Conservation (phyloP, 2,888 invertebrate genomes). For the Drosophila differens region DNA sequence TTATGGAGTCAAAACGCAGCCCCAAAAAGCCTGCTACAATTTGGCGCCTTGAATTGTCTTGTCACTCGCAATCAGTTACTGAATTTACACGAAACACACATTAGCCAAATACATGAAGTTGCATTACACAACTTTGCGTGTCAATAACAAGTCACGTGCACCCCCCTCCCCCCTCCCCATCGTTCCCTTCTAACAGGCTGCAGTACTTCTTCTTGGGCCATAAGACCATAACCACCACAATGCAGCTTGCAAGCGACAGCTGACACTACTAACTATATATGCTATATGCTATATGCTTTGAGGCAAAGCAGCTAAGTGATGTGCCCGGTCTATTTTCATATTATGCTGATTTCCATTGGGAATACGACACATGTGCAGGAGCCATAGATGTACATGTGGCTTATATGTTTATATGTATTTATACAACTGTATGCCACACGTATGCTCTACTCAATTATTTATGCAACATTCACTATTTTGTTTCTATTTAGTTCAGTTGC, state of each 20-base stretch:
- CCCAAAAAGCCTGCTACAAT: slow-evolving; percentile 28
- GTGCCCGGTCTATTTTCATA: slow-evolving; percentile 65
- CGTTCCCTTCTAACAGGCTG: neutral
- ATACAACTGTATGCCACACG: slow-evolving; percentile 4
- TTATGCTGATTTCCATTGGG: slow-evolving; percentile 83
- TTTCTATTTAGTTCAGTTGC: slow-evolving; percentile 47
- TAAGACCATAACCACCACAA: slow-evolving; percentile 53
- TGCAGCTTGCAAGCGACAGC: slow-evolving; percentile 37
- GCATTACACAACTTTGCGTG: slow-evolving; percentile 47
- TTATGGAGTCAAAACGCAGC: neutral
- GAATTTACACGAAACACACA: slow-evolving; percentile 56
- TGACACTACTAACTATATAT: slow-evolving; percentile 2
- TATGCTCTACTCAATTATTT: slow-evolving; percentile 70
- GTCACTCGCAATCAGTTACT: slow-evolving; percentile 25
- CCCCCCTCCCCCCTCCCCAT: rapidly evolving
- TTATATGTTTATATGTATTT: neutral
- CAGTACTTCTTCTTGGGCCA: slow-evolving; percentile 30
- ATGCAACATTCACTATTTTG: slow-evolving; percentile 74
- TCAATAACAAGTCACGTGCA: slow-evolving; percentile 27
- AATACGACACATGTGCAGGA: slow-evolving; percentile 69
- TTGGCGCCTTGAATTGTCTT: slow-evolving; percentile 28
- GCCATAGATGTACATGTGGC: neutral
- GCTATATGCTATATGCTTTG: slow-evolving; percentile 7
- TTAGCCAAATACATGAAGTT: slow-evolving; percentile 52
- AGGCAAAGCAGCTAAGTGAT: slow-evolving; percentile 45